A percentile compares a stretch with the other conserved stretches of the same genome.
Conservation (phyloP, 2,888 invertebrate genomes). For the Stramonita haemastoma region DNA sequence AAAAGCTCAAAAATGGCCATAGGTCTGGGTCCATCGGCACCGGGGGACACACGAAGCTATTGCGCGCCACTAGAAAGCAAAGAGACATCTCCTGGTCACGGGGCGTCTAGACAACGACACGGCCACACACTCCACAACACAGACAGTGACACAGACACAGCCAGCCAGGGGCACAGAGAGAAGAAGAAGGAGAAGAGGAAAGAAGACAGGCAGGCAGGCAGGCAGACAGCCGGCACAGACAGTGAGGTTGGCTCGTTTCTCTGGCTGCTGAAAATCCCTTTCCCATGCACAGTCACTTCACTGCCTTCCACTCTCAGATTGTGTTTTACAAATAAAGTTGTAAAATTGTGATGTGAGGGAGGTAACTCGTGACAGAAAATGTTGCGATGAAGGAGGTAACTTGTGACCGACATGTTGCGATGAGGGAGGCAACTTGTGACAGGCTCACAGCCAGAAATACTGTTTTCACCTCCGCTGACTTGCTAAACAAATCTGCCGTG, state of each 20-base stretch:
- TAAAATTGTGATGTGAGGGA: background rate
- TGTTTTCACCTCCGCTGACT: no score
- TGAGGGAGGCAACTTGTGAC: background rate
- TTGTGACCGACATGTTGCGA: background rate
- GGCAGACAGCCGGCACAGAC: background rate
- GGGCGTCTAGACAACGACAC: background rate
- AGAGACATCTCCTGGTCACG: constrained; percentile 18
- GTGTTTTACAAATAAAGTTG: background rate
- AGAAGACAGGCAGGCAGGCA: background rate
- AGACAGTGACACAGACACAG: background rate
- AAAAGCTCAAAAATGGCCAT: constrained; percentile 99
- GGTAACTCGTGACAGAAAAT: no score
- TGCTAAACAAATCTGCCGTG: background rate
- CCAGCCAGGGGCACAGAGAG: background rate
- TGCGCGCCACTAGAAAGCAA: constrained; percentile 66
- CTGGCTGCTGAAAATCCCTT: background rate
- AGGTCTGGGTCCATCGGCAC: constrained; percentile 80
- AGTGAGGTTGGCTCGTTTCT: background rate
- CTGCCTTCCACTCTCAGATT: background rate
- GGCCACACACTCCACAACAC: background rate
- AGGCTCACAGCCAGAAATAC: no score
- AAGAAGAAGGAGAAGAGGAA: background rate
- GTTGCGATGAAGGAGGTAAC: no score
- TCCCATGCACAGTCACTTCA: background rate
- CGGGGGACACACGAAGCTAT: constrained; percentile 70